These are phyloP conservation scores for Tiliacea aurago DNA, from an alignment of 2,888 invertebrate genomes.

Conservation along the genomic window DNA sequence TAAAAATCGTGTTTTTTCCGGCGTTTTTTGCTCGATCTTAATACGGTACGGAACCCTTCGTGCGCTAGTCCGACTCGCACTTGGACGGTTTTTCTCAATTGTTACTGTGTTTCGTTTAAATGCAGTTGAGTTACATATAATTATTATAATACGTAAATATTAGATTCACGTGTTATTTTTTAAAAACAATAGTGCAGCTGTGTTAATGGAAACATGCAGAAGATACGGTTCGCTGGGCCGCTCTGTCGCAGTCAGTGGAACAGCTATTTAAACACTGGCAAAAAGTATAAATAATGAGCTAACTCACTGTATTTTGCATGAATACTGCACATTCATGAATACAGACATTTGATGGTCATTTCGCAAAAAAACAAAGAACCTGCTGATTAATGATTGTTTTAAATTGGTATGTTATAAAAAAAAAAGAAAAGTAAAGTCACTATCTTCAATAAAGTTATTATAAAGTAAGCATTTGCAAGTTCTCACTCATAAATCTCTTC, in stretches of 20 bases:
- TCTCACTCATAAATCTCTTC: not conserved
- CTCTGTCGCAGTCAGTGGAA: conserved; percentile 26
- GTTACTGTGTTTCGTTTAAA: not conserved
- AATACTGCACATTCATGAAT: conserved; percentile 6
- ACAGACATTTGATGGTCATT: too few relatives aligned
- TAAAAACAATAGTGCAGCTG: conserved; percentile 57
- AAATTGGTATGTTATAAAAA: too few relatives aligned
- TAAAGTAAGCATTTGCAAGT: not conserved
- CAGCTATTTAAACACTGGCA: conserved; percentile 47
- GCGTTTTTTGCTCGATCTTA: too few relatives aligned
- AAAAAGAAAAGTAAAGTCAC: not conserved
- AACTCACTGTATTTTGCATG: conserved; percentile 34
- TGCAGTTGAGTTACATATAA: too few relatives aligned
- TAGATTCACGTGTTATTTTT: conserved; percentile 12
- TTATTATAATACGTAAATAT: conserved; percentile 3
- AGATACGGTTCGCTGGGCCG: conserved; percentile 59
- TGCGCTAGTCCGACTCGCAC: too few relatives aligned
- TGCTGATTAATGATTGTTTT: not conserved
- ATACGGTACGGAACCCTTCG: too few relatives aligned
- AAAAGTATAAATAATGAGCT: conserved; percentile 54
- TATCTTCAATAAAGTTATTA: not conserved
- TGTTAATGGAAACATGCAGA: conserved; percentile 46
- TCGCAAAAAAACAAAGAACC: conserved; percentile 9
- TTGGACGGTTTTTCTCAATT: not conserved
- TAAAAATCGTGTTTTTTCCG: too few relatives aligned